Base-by-base conservation (phyloP, 1,140 invertebrate species). In the Popillia japonica region DNA sequence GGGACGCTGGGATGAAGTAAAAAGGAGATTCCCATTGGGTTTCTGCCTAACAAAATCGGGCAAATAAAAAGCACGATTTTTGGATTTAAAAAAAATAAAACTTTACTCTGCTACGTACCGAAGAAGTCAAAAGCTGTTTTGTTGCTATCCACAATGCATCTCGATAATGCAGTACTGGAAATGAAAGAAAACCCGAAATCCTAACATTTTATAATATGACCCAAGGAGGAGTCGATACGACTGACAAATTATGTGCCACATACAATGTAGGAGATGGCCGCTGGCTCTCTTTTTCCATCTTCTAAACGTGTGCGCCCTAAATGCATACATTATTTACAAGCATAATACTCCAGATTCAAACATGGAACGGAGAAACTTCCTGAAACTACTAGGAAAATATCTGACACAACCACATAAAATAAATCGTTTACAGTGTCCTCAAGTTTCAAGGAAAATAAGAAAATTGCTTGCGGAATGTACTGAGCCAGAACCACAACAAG, bases 1-100 rank as follows among this genome's bases (percentile, higher is more conserved):
- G 82, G 85, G 68, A 85, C 83, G 27, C 40, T 86, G 4, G 78
- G 80, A 64, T 84, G 83, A 78, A 86, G 86, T 59, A 86, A 86
- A 81, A 41, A 76, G n/a, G 83, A 86, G 80, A 84, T 87, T 40
- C 86, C 86, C 7, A 77, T 80, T 75, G 80, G 84, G 42, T 79
- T 87, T 41, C 17, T 77, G 14, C 17, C 74, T 6, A 77, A 11
- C 17, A 82, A 78, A 78, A 72, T 48, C 48, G 10, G 78, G 55
- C n/a, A 10, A 23, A 34, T 77, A 14, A 40, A 44, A n/a, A 41
- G 78, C 40, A 78, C 77, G 23, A 42, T 80, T 44, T 84, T 82
- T 81, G 81, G 73, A 27, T 84, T 84, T 72, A 61, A 72, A 23
- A 44, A 80, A 40, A 72, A 81, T 42, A 27, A 34, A 3, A 80